These are phyloP conservation scores for Rhinoptilus africanus DNA, from an alignment of 2,113 vertebrate genomes.

Conservation along the genomic window DNA sequence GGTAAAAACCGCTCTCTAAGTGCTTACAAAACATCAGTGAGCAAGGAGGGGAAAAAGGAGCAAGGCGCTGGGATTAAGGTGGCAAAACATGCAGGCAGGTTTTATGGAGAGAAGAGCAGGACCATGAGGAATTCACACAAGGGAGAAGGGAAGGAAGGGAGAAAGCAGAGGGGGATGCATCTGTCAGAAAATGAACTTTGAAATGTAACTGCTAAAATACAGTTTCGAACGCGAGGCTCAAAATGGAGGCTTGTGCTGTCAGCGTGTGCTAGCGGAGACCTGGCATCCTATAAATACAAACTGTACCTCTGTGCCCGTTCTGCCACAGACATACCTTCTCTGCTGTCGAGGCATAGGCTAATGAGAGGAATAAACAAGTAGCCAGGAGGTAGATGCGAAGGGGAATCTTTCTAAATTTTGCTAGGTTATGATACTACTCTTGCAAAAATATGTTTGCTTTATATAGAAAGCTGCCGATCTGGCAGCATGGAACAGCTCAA, in stretches of 20 bases:
- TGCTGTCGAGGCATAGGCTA: neutral
- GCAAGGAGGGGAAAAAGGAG: neutral
- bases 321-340: neutral
- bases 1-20: slow-evolving; percentile 46
- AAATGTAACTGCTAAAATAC: slow-evolving; percentile 31
- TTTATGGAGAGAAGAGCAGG: neutral
- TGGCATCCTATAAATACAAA: slow-evolving; percentile 55
- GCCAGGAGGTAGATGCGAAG: neutral
- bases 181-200: slow-evolving; percentile 41
- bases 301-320: neutral
- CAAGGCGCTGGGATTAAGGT: neutral
- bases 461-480: slow-evolving; percentile 8
- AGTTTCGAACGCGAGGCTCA: slow-evolving; percentile 62
- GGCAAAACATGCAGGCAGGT: neutral
- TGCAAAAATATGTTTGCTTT: neutral
- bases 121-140: neutral
- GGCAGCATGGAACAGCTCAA: slow-evolving; percentile 9
- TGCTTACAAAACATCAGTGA: slow-evolving; percentile 30
- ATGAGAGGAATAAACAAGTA: neutral
- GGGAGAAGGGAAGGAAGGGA: neutral
- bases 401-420: neutral
- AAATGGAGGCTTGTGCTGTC: slow-evolving; percentile 70
- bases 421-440: neutral
- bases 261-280: slow-evolving; percentile 44
- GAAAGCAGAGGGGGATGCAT: neutral